Evolutionary conservation across 2,797 vertebrate species (phyloP).

Genomic region (Nothura maculosa): DNA sequence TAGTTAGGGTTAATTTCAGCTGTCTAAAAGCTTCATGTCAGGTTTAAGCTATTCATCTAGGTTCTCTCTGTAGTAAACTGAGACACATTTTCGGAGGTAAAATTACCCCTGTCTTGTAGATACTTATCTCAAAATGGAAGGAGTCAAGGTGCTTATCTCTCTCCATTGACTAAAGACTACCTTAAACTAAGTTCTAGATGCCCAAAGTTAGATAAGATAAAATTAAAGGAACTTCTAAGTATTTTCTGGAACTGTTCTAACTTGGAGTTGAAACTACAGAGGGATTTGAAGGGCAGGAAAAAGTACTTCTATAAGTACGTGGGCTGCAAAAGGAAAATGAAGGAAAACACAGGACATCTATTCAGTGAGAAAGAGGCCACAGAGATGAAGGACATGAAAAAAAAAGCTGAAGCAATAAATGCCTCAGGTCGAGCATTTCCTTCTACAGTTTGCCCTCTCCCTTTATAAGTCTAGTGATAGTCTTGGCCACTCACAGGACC

Average conservation of each 20-base stretch:
- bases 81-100: neutral
- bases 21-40: neutral
- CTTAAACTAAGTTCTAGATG: slow-evolving; percentile 35
- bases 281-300: slow-evolving; percentile 17
- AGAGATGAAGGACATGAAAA: neutral
- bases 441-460: neutral
- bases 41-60: neutral
- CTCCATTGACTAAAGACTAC: slow-evolving; percentile 47
- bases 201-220: slow-evolving; percentile 43
- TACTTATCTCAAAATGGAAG: slow-evolving; percentile 26
- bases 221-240: slow-evolving; percentile 38
- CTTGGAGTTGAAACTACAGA: neutral
- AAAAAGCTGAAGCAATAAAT: neutral
- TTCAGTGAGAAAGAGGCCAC: neutral
- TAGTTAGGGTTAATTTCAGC: neutral
- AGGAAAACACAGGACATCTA: neutral
- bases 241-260: slow-evolving; percentile 34
- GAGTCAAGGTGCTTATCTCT: slow-evolving; percentile 37
- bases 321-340: neutral
- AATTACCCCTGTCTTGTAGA: slow-evolving; percentile 34
- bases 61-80: neutral
- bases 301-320: neutral
- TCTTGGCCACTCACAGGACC: neutral
- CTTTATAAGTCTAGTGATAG: neutral
- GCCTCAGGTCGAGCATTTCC: neutral